A percentile compares a stretch with the other conserved stretches of the same genome.
These are phyloP conservation scores for Pomacea maculata DNA, from an alignment of 1,140 invertebrate species.

Conservation along the genomic window DNA sequence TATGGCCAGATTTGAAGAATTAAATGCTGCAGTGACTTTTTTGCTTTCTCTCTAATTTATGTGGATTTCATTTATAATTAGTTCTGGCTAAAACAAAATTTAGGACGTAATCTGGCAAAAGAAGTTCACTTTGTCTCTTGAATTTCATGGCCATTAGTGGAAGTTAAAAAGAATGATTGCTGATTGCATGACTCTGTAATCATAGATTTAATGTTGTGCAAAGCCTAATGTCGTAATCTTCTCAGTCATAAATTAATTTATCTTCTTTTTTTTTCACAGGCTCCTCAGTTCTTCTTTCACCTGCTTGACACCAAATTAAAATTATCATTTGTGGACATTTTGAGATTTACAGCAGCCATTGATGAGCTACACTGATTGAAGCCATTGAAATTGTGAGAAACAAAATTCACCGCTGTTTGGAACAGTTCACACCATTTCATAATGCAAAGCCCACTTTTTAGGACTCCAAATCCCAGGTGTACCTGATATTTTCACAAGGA, in stretches of 20 bases:
- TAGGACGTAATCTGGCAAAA: too few relatives aligned
- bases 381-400: neutral
- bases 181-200: neutral
- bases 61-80: neutral
- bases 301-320: conserved; percentile 46
- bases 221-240: neutral
- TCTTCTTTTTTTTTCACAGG: conserved; percentile 35
- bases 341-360: conserved; percentile 47
- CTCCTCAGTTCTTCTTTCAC: conserved; percentile 54
- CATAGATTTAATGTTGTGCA: neutral
- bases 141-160: too few relatives aligned
- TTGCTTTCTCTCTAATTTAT: neutral
- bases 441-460: too few relatives aligned
- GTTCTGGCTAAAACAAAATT: neutral
- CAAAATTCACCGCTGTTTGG: too few relatives aligned
- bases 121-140: too few relatives aligned
- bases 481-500: too few relatives aligned
- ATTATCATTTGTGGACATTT: conserved; percentile 51
- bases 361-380: conserved; percentile 31
- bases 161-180: neutral
- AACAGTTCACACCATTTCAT: too few relatives aligned
- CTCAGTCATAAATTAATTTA: neutral
- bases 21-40: neutral
- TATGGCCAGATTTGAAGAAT: neutral
- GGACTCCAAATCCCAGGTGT: too few relatives aligned